Percentiles rank a stretch among this genome's conserved stretches.
Conservation (phyloP, 2,888 invertebrate species). For the Cryptus armator region DNA sequence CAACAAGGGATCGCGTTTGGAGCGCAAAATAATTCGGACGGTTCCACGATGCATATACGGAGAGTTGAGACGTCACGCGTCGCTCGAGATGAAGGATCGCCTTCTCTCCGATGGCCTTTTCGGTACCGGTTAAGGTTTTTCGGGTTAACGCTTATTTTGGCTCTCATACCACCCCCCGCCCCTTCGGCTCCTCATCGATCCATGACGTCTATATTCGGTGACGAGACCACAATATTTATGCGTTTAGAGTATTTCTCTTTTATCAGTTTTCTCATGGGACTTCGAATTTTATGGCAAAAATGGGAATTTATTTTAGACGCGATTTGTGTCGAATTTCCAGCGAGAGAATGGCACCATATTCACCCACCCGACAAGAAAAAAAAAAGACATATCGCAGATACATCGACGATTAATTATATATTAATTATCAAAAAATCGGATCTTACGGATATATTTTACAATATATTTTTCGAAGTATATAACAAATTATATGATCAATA, state of each 20-base stretch:
- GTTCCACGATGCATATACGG: conserved; percentile 12
- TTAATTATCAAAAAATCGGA: too few relatives aligned
- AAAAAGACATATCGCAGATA: too few relatives aligned
- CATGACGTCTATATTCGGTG: conserved; percentile 22
- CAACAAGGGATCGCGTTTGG: conserved; percentile 8
- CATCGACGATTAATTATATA: too few relatives aligned
- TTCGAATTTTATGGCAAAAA: neutral
- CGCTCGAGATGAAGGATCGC: conserved; percentile 60
- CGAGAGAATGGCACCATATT: too few relatives aligned
- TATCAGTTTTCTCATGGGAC: neutral
- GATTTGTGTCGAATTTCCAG: too few relatives aligned
- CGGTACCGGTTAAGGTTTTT: conserved; percentile 2
- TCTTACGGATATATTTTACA: too few relatives aligned
- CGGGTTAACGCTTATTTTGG: conserved; percentile 12
- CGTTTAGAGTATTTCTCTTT: conserved; percentile 13
- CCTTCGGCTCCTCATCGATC: neutral
- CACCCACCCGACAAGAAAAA: too few relatives aligned
- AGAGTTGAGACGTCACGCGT: conserved; percentile 67
- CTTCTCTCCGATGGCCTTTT: neutral
- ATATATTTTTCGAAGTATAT: too few relatives aligned
- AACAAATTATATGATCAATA: too few relatives aligned
- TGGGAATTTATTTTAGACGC: neutral
- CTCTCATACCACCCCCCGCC: neutral
- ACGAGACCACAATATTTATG: conserved; percentile 47
- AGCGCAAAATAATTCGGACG: conserved; percentile 53